These are phyloP conservation scores for Cancer borealis DNA, from an alignment of 2,888 invertebrate genomes.

Conservation along the genomic window DNA sequence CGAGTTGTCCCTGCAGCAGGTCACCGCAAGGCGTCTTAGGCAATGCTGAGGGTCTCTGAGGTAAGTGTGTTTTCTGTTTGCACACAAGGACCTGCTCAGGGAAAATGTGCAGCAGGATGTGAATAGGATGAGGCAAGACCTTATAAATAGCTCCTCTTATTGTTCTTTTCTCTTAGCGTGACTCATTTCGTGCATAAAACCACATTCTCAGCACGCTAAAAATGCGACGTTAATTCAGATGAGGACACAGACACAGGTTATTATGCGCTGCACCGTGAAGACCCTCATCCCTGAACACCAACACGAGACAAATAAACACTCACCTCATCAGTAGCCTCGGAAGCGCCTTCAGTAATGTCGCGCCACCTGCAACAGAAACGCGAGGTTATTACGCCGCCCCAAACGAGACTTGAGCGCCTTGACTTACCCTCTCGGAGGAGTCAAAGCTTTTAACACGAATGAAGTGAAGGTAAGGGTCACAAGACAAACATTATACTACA, in stretches of 20 bases:
- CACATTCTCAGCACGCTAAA: neutral
- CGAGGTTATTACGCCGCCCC: neutral
- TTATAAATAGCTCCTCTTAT: neutral
- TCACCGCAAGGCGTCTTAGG: neutral
- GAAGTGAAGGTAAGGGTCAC: slow-evolving; percentile 1
- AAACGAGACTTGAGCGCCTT: slow-evolving; percentile 2
- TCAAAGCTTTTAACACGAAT: slow-evolving; percentile 6
- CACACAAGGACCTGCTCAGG: neutral
- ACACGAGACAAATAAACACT: neutral
- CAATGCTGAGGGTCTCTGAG: neutral
- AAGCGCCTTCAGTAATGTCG: neutral
- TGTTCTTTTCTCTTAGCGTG: neutral
- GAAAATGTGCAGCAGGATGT: neutral
- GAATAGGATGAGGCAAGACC: neutral
- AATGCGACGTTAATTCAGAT: neutral
- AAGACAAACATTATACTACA: neutral
- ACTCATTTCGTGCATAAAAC: neutral
- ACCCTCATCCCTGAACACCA: slow-evolving; percentile 10
- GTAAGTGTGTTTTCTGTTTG: neutral
- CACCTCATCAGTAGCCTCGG: neutral
- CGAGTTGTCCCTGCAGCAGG: neutral
- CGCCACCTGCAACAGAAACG: slow-evolving; percentile 1
- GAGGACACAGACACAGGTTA: neutral
- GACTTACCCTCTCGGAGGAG: neutral
- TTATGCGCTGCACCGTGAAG: neutral